These are phyloP conservation scores for Nymphalis io DNA, from an alignment of 1,140 invertebrate genomes.

Conservation along the genomic window DNA sequence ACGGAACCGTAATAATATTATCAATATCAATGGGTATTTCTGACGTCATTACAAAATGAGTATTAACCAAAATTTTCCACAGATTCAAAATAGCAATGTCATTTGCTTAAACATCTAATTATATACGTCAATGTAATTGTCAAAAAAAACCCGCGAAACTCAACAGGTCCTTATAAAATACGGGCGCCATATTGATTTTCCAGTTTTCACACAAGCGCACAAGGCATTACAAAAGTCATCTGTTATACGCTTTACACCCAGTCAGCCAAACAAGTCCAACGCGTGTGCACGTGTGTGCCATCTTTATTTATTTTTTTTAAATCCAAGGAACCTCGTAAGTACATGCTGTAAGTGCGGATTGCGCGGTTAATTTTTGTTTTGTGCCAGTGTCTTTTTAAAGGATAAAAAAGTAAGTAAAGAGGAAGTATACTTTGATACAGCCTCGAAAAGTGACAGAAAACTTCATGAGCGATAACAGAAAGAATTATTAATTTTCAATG, in stretches of 20 bases:
- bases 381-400: conserved; percentile 30
- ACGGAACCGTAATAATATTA: no score
- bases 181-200: conserved; percentile 61
- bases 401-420: conserved; percentile 17
- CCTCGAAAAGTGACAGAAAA: conserved; percentile 8
- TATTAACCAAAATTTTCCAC: neutral
- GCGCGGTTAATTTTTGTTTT: conserved; percentile 36
- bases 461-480: neutral
- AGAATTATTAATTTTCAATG: neutral
- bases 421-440: neutral
- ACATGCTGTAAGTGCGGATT: conserved; percentile 24
- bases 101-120: neutral
- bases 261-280: conserved; percentile 64
- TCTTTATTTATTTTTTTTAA: conserved; percentile 47
- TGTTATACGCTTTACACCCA: conserved; percentile 55
- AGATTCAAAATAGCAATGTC: neutral
- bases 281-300: conserved; percentile 45
- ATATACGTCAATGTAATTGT: neutral
- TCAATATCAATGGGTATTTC: no score
- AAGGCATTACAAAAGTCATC: conserved; percentile 65
- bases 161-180: conserved; percentile 31
- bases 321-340: conserved; percentile 12
- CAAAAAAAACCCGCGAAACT: conserved; percentile 46
- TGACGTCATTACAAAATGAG: no score
- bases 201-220: conserved; percentile 65